A percentile compares a stretch with the other conserved stretches of the same genome.
Evolutionary conservation across 35 echinoderm and acorn worm genomes (phyloP).

Genomic region (Apostichopus japonicus): DNA sequence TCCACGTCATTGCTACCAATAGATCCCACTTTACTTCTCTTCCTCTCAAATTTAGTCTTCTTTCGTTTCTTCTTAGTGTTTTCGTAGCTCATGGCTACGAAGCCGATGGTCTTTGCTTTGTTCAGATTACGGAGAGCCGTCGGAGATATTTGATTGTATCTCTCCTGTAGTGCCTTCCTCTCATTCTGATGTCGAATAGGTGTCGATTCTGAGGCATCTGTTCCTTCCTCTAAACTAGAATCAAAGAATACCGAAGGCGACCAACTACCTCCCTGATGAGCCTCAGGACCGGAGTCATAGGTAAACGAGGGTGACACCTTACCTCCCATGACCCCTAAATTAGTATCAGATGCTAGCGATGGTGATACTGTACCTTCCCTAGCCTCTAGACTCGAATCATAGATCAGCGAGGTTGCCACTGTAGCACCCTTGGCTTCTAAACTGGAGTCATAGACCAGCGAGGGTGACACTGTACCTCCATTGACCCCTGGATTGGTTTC

Average conservation of each 20-base stretch:
- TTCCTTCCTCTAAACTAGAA: neutral
- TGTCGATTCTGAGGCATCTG: neutral
- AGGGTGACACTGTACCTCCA: neutral
- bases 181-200: neutral
- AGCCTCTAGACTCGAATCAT: too few relatives aligned
- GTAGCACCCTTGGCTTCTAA: neutral
- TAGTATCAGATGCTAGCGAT: too few relatives aligned
- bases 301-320: neutral
- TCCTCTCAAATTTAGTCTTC: conserved; percentile 15
- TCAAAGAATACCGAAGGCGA: neutral
- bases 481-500: too few relatives aligned
- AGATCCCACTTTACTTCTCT: conserved; percentile 26
- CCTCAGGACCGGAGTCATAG: neutral
- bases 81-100: conserved; percentile 1
- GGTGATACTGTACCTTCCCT: too few relatives aligned
- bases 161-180: neutral
- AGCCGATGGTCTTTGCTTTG: conserved; percentile 8
- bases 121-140: neutral
- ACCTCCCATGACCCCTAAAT: too few relatives aligned
- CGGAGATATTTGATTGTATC: neutral
- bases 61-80: conserved; percentile 26
- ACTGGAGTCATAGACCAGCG: neutral
- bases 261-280: neutral
- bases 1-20: conserved; percentile 2
- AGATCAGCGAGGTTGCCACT: neutral